Evolutionary conservation across 2,113 vertebrate genomes (phyloP), one percentile per base, ranked within the genome.

Genomic region (Plecturocebus donacophilus): DNA sequence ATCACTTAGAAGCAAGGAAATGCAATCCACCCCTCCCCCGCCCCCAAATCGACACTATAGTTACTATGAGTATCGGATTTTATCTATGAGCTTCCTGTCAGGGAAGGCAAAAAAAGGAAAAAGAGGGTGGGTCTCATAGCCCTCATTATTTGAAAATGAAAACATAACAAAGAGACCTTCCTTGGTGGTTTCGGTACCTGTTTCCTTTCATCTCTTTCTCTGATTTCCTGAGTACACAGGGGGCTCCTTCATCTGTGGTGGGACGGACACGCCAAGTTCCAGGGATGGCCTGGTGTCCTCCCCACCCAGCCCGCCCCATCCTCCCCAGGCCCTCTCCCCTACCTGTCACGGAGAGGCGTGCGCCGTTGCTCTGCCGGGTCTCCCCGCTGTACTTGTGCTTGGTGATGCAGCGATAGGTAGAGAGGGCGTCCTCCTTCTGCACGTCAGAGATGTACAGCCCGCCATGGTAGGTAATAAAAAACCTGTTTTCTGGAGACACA

Each of bases 381-480:
- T 99, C 99, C 94, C 99, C 99, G 30, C 99, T 99, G 98, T 99
- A 99, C 97, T 99, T 99, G 99, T 99, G 99, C 99, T 99, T 99
- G 98, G 99, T 99, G 98, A 99, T 99, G 99, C 99, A 99, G 98
- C 99, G 99, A 98, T 99, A 99, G 97, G 99, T 99, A 97, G 99
- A 99, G 97, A 99, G 99, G 95, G 99, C 99, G 38, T 99, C 99
- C 99, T 99, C 99, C 99, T 99, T 99, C 99, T 99, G 99, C 95
- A 99, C 99, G 90, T 99, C 99, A 11, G 99, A 99, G 99, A 99
- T 99, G 99, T 99, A 99, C 98, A 99, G 99, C 97, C 99, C 99
- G n/a, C 99, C 99, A 0, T 99, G 99, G 93, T 98, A 99, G 96
- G 99, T 99, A 99, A 99, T 99, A 99, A 99, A 99, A 99, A 99